A percentile compares a stretch with the other conserved stretches of the same genome.
phyloP scores from a whole-genome alignment of 2,113 vertebrate genomes.

The Lophura nycthemera region DNA sequence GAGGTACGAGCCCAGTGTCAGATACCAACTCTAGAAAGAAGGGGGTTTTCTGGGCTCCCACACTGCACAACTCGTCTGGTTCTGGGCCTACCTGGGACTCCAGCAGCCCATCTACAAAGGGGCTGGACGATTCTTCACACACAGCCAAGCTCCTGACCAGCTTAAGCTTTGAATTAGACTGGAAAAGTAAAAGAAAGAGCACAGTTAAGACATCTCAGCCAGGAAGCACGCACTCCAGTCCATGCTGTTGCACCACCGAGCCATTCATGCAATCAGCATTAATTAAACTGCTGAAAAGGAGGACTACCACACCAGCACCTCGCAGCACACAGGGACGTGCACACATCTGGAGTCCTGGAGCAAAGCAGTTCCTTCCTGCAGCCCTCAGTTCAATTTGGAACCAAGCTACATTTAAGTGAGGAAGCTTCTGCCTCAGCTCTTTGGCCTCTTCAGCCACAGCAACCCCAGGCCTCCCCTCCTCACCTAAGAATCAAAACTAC shows the following conservation, averaged over 20 bases:
- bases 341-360: background rate
- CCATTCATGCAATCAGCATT: background rate
- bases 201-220: background rate
- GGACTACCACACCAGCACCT: background rate
- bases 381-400: background rate
- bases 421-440: background rate
- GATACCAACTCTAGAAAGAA: background rate
- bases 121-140: slow-evolving; percentile 93
- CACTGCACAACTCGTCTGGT: background rate
- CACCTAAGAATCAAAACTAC: background rate
- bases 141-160: slow-evolving; percentile 97
- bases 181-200: slow-evolving; percentile 12
- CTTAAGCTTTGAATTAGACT: slow-evolving; percentile 98
- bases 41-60: background rate
- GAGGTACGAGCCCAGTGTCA: background rate
- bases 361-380: background rate
- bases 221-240: background rate
- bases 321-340: background rate
- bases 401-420: background rate
- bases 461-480: background rate
- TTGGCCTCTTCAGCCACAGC: background rate
- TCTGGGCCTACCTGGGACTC: slow-evolving; percentile 85
- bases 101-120: slow-evolving; percentile 88
- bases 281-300: background rate
- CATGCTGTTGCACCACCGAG: background rate